Evolutionary conservation across 92 coral and sea anemone species (phyloP).

Genomic region (Palythoa grandiflora): DNA sequence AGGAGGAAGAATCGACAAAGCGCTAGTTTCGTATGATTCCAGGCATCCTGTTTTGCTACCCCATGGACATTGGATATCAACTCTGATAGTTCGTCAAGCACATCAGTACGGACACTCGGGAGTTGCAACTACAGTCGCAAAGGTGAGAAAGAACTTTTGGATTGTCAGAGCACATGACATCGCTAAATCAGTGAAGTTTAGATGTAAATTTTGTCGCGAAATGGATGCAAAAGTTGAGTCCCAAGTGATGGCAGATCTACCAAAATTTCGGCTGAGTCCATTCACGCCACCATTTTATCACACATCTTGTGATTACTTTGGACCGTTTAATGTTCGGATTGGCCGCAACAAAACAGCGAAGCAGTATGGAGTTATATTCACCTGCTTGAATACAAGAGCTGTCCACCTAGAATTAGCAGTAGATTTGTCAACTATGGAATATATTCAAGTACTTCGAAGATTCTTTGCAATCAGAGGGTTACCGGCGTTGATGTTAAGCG

Average conservation of each 20-base stretch:
- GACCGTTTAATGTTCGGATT: slow-evolving; percentile 41
- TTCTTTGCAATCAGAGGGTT: slow-evolving; percentile 24
- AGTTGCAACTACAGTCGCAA: slow-evolving; percentile 9
- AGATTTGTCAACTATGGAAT: slow-evolving; percentile 11
- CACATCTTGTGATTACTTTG: slow-evolving; percentile 61
- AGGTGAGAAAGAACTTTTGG: slow-evolving; percentile 33
- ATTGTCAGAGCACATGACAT: slow-evolving; percentile 48
- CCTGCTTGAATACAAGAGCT: slow-evolving; percentile 36
- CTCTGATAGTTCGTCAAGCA: neutral
- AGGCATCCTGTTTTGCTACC: slow-evolving; percentile 32
- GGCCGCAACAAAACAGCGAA: slow-evolving; percentile 18
- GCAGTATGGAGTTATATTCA: slow-evolving; percentile 45
- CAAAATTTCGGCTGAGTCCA: slow-evolving; percentile 36
- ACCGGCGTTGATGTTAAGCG: too few relatives aligned
- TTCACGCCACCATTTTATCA: slow-evolving; percentile 47
- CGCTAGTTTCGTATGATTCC: slow-evolving; percentile 4
- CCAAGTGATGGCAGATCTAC: slow-evolving; percentile 57
- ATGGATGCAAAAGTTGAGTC: slow-evolving; percentile 44
- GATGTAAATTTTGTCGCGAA: slow-evolving; percentile 56
- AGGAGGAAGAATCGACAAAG: slow-evolving; percentile 7
- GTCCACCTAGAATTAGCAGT: slow-evolving; percentile 16
- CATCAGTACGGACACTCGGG: slow-evolving; percentile 20
- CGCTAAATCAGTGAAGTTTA: slow-evolving; percentile 52
- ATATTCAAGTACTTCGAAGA: slow-evolving; percentile 25
- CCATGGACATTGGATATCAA: neutral